These are phyloP conservation scores for Plectrocnemia conspersa DNA, from an alignment of 1,140 invertebrate genomes.

Conservation along the genomic window DNA sequence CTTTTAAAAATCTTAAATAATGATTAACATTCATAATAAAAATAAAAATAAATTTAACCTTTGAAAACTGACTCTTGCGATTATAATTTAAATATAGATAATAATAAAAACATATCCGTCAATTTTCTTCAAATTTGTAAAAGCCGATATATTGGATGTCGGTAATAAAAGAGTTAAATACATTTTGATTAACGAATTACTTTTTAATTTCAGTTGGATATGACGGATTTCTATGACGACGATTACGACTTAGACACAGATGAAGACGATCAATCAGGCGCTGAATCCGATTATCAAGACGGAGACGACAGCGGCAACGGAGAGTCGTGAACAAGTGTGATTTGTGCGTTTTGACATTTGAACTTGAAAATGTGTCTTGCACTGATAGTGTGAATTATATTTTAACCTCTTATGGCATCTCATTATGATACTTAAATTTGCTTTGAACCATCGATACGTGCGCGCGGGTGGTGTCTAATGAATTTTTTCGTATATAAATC, in stretches of 20 bases:
- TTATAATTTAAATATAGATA: too few relatives aligned
- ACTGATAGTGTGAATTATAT: slow-evolving; percentile 10
- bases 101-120: too few relatives aligned
- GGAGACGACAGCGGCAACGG: slow-evolving; percentile 78
- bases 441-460: slow-evolving; percentile 2
- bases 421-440: background rate
- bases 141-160: too few relatives aligned
- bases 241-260: slow-evolving; percentile 79
- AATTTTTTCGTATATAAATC: background rate
- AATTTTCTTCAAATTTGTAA: too few relatives aligned
- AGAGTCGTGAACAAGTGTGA: slow-evolving; percentile 51
- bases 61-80: too few relatives aligned
- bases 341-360: slow-evolving; percentile 17
- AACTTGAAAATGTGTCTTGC: slow-evolving; percentile 16
- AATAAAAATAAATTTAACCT: too few relatives aligned
- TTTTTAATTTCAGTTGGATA: slow-evolving; percentile 59
- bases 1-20: too few relatives aligned
- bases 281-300: slow-evolving; percentile 62
- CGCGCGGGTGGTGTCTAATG: background rate
- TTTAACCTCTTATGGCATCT: background rate
- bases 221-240: slow-evolving; percentile 92
- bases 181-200: too few relatives aligned
- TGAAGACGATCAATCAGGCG: slow-evolving; percentile 61
- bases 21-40: too few relatives aligned
- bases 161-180: too few relatives aligned